Evolutionary conservation across 2,113 vertebrate genomes (phyloP), one percentile per base, ranked within the genome.

Genomic region (Carollia perspicillata): DNA sequence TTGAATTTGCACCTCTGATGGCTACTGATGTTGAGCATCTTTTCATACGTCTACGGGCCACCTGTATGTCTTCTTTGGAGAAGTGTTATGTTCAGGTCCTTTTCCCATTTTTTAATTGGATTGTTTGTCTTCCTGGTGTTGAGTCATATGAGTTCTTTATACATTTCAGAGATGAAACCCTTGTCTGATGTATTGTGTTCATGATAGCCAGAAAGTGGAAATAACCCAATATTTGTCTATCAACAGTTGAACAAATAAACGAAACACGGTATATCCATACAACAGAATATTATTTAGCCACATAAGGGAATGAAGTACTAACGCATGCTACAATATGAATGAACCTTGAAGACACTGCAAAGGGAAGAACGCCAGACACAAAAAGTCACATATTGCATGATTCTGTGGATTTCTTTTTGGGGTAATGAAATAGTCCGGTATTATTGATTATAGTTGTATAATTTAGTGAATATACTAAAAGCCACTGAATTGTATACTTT

Each of bases 151-250:
- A 60, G 58, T 60, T 60, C 58, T 28, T 60, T 60, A 60, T 4
- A 60, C 22, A 60, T 26, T 60, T 60, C 26, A 28, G 58, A 28
- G 58, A 60, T 60, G 26, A 60, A 60, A 60, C 23, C 23, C 10
- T 60, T 60, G 58, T 60, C 23, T 28, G 58, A 60, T 60, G 58
- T 60, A 60, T 11, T 60, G 58, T 60, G 26, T 60, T 60, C 35
- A 35, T 51, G 83, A 60, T 3, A 95, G 63, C 49, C 37, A 75
- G 94, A 95, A 91, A 88, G 33, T 63, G 5, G 84, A 95, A 93
- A 89, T 78, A 92, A 92, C 78, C 65, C 49, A 77, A 71, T 44
- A 71, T 23, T 42, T 71, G 49, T 60, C 10, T 44, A 95, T 44
- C 69, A 89, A 58, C 6, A 37, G 16, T 51, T 68, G 22, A 88